Base-by-base conservation (phyloP, 2,888 invertebrate genomes). In the Caradrina kadenii region DNA sequence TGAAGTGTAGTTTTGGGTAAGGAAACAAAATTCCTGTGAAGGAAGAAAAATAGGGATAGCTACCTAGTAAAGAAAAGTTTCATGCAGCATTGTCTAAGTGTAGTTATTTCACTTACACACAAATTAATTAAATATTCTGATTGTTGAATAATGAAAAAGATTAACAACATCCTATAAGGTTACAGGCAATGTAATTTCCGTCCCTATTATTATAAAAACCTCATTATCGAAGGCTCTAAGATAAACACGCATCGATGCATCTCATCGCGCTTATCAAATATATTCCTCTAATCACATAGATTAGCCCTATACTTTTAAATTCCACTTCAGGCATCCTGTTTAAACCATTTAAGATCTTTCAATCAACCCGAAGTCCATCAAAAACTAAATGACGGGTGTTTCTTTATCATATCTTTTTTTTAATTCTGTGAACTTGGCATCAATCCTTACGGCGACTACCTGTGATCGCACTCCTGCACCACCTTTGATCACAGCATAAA, bases 401-500 rank as follows among this genome's bases (percentile, higher is more conserved):
- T 80, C 81, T 82, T 84, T 80, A 86, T 80, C 71, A 77, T 63
- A 63, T 74, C 65, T 80, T 85, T 83, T 85, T 83, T 84, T 70
- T 72, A 79, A 86, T 88, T 68, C 84, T 75, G 66, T 78, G 84
- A 85, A 80, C 73, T 35, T 72, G 74, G 81, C 63, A 77, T 82
- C 80, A 68, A 68, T 64, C 62, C 65, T 63, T 55, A 21, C 65
- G 50, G 71, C 70, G 83, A 79, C 82, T 86, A 86, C 86, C 86
- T 86, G 82, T 45, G 79, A 77, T 86, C 77, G 84, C 86, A 86
- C 86, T 77, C 73, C 61, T 82, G 69, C 85, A 88, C 80, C 89
- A 87, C 89, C 87, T 89, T 87, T 90, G 89, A 91, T 90, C 89
- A 88, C 77, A 83, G 84, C 68, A 91, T 92, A 94, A 93, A 93